Base-by-base conservation (phyloP, 2,797 vertebrate species). In the Antennarius maculatus region DNA sequence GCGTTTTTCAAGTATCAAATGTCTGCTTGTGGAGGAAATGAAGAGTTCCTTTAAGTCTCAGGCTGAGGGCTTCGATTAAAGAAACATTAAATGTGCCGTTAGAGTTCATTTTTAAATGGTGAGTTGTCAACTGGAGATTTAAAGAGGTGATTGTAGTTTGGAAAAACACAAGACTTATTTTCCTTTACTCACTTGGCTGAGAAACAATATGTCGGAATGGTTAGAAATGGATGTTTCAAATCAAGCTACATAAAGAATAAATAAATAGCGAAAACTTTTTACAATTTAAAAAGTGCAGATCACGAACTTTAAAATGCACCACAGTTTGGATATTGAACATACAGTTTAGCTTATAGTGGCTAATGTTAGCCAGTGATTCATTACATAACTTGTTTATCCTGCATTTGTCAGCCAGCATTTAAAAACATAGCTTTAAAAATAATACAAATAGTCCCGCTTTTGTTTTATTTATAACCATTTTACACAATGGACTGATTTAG, bases 1-100 rank as follows among this genome's bases (percentile, higher is more conserved):
- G 78, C 52, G 31, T 62, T 80, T 85, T 85, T 80, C 82, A 80
- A 28, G 68, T 50, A 76, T 83, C 82, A 56, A 27, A 81, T 84
- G 84, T 85, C 83, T 27, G 3, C 12, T 42, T 74, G 60, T 61
- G 3, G 11, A 76, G 64, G 75, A 73, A 71, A 61, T 14, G 34
- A 10, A 10, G 9, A 39, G 59, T 64, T 86, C 45, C 62, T 79
- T 61, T 45, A 67, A 82, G 80, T 82, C 76, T 76, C 70, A 60
- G 69, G 39, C 50, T 23, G 46, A 69, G 63, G 75, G 54, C 50
- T 78, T 75, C 61, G 71, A 56, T 68, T 66, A 77, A 81, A 71
- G 74, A 34, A 73, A 76, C 80, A 69, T 65, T 64, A 59, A 82
- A 51, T 71, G 13, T 76, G 83, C 57, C n/a, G n/a, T n/a, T n/a